Conservation (phyloP, 2,113 vertebrate species). For the Channa argus region DNA sequence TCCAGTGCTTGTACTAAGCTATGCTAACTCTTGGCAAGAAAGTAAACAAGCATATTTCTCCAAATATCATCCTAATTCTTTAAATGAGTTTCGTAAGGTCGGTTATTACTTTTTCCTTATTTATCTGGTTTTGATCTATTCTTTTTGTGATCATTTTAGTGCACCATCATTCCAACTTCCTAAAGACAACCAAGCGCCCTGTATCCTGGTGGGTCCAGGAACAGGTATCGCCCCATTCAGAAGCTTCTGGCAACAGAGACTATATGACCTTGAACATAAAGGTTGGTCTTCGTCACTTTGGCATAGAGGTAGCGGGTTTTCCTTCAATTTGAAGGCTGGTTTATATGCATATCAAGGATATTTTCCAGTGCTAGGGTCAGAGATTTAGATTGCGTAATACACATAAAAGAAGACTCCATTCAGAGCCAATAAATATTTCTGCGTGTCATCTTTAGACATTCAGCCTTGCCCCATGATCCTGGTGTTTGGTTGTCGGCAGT, state of each 20-base stretch:
- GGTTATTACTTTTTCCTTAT: too few relatives aligned
- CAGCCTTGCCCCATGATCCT: constrained; percentile 93
- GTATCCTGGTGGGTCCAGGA: constrained; percentile 95
- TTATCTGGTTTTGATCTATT: neutral
- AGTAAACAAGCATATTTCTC: neutral
- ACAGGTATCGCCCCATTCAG: constrained; percentile 98
- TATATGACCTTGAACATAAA: constrained; percentile 92
- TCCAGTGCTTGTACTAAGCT: neutral
- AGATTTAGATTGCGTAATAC: neutral
- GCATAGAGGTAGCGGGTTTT: too few relatives aligned
- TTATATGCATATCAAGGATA: neutral
- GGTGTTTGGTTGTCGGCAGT: constrained; percentile 96
- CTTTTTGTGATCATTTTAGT: constrained; percentile 68
- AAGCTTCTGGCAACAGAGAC: constrained; percentile 98
- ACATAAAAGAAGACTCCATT: neutral
- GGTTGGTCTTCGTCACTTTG: constrained; percentile 77
- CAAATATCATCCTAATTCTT: neutral
- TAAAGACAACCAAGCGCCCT: constrained; percentile 91
- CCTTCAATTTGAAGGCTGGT: neutral
- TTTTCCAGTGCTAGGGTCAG: neutral
- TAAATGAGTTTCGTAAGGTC: too few relatives aligned
- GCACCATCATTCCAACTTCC: constrained; percentile 96
- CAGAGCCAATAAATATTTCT: constrained; percentile 2
- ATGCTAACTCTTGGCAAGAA: neutral
- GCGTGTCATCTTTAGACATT: constrained; percentile 81